Conservation (phyloP, 2,797 vertebrate species). For the Myotis vivesi region DNA sequence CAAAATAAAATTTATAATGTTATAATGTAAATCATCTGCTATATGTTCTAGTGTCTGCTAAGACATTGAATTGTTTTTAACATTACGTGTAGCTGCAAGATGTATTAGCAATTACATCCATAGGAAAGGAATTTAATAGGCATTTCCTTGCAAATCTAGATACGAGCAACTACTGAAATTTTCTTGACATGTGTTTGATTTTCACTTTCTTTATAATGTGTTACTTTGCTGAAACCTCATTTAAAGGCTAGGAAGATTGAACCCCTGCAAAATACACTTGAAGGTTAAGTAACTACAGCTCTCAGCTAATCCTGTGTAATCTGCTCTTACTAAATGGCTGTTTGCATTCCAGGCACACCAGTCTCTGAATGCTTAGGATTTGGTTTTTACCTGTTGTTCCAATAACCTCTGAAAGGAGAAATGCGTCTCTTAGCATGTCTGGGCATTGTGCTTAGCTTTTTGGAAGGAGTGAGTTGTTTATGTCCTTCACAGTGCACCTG, state of each 20-base stretch:
- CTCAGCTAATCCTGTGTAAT: conserved; percentile 87
- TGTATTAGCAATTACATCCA: background rate
- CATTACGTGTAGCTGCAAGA: background rate
- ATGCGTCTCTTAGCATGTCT: conserved; percentile 87
- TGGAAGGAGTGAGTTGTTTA: conserved; percentile 83
- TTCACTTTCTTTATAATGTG: conserved; percentile 24
- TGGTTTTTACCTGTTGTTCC: conserved; percentile 68
- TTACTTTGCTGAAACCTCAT: conserved; percentile 55
- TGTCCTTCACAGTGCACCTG: conserved; percentile 97
- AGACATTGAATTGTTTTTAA: background rate
- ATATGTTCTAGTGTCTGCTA: background rate
- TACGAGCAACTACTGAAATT: background rate
- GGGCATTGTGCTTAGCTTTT: conserved; percentile 86
- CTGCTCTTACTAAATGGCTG: conserved; percentile 82
- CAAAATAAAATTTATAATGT: background rate
- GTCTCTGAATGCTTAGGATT: conserved; percentile 64
- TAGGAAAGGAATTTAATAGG: background rate
- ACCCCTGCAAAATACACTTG: conserved; percentile 81
- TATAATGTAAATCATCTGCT: background rate
- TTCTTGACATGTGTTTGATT: background rate
- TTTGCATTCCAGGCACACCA: conserved; percentile 52
- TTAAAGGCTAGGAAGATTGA: conserved; percentile 72
- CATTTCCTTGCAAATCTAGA: background rate
- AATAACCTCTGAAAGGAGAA: conserved; percentile 71
- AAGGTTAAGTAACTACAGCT: conserved; percentile 87